phyloP scores from a whole-genome alignment of 2,888 invertebrate species.

The Mythimna impura region DNA sequence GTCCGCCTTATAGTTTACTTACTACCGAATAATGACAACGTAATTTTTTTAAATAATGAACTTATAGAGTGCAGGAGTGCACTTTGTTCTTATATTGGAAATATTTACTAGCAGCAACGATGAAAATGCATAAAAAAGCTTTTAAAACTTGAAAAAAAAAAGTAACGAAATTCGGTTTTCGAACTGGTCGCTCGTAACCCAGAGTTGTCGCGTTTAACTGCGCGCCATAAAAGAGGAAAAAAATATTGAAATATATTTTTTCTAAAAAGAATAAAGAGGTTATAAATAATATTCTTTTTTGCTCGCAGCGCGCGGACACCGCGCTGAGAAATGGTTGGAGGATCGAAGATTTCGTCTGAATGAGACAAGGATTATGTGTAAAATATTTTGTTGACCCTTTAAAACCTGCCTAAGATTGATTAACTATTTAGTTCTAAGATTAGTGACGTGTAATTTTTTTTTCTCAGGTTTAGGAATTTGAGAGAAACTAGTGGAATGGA shows the following conservation, averaged over 20 bases:
- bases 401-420: constrained; percentile 33
- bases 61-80: neutral
- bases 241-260: constrained; percentile 72
- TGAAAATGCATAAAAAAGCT: constrained; percentile 39
- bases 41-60: constrained; percentile 10
- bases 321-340: constrained; percentile 54
- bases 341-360: constrained; percentile 61
- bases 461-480: neutral
- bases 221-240: constrained; percentile 73
- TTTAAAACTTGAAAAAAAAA: constrained; percentile 48
- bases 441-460: neutral
- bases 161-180: constrained; percentile 66
- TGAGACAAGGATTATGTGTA: constrained; percentile 61
- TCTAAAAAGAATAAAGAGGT: constrained; percentile 75
- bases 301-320: constrained; percentile 64
- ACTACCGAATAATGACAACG: constrained; percentile 10
- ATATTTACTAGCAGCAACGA: constrained; percentile 16
- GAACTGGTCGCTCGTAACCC: constrained; percentile 75
- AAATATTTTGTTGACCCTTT: constrained; percentile 39
- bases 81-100: constrained; percentile 2
- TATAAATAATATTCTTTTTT: constrained; percentile 80
- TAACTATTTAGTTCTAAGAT: constrained; percentile 12
- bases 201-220: constrained; percentile 77
- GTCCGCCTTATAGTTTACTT: constrained; percentile 13
- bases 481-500: neutral